phyloP scores from a whole-genome alignment of 1,140 invertebrate species.

The Drosophila azteca region DNA sequence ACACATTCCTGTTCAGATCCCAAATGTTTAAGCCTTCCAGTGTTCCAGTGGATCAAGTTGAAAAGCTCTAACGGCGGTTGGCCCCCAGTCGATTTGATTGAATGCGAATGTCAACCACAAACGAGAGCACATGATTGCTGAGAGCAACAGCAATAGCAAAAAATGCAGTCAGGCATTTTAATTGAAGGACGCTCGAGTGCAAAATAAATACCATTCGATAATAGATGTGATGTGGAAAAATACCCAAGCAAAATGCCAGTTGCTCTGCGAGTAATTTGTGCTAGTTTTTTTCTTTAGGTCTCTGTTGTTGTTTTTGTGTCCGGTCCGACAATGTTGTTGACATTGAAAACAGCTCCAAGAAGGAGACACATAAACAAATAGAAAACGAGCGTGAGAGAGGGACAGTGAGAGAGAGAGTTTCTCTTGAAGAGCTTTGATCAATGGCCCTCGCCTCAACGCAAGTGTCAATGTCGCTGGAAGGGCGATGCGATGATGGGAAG shows the following conservation, averaged over 20 bases:
- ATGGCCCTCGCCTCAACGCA: conserved; percentile 2
- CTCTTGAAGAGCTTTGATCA: not conserved
- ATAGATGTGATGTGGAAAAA: no score
- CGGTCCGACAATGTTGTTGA: conserved; percentile 33
- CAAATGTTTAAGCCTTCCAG: no score
- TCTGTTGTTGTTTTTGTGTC: conserved; percentile 19
- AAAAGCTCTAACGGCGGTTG: no score
- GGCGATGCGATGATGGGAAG: not conserved
- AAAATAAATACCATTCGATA: conserved; percentile 23
- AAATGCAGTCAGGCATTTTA: conserved; percentile 61
- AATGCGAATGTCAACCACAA: no score
- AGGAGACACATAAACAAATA: conserved; percentile 2
- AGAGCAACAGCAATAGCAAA: conserved; percentile 8
- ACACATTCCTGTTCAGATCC: no score
- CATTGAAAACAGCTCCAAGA: conserved; percentile 36
- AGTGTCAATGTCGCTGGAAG: conserved; percentile 52
- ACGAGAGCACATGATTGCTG: not conserved
- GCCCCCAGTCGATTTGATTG: no score
- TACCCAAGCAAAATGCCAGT: not conserved
- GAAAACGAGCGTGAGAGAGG: not conserved
- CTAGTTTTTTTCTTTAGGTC: conserved; percentile 23
- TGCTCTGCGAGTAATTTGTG: conserved; percentile 32
- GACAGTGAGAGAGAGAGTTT: not conserved
- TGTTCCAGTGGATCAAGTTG: no score
- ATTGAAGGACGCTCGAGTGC: conserved; percentile 62